phyloP scores from a whole-genome alignment of 2,888 invertebrate genomes.

The Standfussiana lucernea region DNA sequence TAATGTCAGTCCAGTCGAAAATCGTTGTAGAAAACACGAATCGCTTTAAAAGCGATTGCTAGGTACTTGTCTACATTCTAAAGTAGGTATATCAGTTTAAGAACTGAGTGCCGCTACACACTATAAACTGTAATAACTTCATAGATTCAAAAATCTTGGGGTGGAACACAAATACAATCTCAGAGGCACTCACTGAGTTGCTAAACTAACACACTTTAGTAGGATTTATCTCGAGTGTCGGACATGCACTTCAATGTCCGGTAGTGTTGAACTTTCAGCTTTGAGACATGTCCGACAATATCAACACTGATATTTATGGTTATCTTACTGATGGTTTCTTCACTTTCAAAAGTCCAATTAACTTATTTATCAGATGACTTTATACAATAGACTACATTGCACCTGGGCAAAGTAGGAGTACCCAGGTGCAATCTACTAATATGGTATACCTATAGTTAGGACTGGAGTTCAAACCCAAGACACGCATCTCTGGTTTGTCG shows the following conservation, averaged over 20 bases:
- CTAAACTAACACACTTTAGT: neutral
- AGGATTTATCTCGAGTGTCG: neutral
- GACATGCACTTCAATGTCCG: neutral
- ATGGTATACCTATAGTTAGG: no score
- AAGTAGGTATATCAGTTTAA: neutral
- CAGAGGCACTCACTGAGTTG: neutral
- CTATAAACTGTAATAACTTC: neutral
- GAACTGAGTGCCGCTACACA: neutral
- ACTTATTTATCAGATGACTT: no score
- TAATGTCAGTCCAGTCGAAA: no score
- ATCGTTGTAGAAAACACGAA: no score
- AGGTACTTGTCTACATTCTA: no score
- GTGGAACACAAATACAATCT: neutral
- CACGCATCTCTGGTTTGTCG: no score
- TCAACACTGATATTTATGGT: neutral
- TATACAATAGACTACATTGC: no score
- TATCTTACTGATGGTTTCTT: neutral
- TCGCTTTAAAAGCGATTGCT: no score
- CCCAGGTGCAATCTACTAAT: no score
- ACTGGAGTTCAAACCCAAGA: no score
- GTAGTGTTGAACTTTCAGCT: slow-evolving; percentile 10
- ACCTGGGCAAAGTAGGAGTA: no score
- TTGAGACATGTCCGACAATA: neutral
- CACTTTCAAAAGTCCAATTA: neutral
- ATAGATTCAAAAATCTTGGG: neutral